Conservation (phyloP, 2,888 invertebrate species). For the Taphrorychus bicolor region DNA sequence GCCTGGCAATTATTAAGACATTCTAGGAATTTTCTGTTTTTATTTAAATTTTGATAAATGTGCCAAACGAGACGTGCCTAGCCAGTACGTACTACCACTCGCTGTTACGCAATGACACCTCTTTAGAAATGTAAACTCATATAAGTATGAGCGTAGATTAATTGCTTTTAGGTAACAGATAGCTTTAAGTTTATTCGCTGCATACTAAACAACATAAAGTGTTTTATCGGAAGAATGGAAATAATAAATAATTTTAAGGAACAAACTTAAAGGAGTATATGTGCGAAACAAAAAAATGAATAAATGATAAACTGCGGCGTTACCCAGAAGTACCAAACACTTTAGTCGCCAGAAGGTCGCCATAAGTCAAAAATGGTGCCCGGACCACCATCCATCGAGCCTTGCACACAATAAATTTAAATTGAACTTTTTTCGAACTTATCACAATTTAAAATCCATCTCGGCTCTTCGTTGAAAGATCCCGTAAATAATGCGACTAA, state of each 20-base stretch:
- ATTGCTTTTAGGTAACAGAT: slow-evolving; percentile 17
- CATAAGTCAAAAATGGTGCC: slow-evolving; percentile 10
- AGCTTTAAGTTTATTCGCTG: slow-evolving; percentile 1
- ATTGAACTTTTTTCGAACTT: slow-evolving; percentile 21
- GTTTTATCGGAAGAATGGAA: neutral
- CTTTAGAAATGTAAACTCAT: slow-evolving; percentile 27
- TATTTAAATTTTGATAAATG: slow-evolving; percentile 35
- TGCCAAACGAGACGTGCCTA: slow-evolving; percentile 27
- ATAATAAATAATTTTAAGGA: neutral
- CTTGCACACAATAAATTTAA: slow-evolving; percentile 29
- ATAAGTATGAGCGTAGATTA: slow-evolving; percentile 18
- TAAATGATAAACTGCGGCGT: slow-evolving; percentile 12
- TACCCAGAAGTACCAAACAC: neutral
- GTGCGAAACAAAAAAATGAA: too few species aligned
- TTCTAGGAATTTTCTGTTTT: slow-evolving; percentile 33
- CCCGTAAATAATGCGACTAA: slow-evolving; percentile 34
- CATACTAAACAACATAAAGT: slow-evolving; percentile 10
- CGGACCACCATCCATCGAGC: slow-evolving; percentile 20
- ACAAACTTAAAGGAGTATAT: too few species aligned
- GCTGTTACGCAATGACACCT: slow-evolving; percentile 28
- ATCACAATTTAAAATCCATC: slow-evolving; percentile 25
- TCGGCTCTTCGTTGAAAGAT: slow-evolving; percentile 26
- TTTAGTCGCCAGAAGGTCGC: neutral
- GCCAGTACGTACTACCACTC: slow-evolving; percentile 18
- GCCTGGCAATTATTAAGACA: slow-evolving; percentile 18